Evolutionary conservation across 1,140 invertebrate genomes (phyloP).

Genomic region (Hylaeus anthracinus): DNA sequence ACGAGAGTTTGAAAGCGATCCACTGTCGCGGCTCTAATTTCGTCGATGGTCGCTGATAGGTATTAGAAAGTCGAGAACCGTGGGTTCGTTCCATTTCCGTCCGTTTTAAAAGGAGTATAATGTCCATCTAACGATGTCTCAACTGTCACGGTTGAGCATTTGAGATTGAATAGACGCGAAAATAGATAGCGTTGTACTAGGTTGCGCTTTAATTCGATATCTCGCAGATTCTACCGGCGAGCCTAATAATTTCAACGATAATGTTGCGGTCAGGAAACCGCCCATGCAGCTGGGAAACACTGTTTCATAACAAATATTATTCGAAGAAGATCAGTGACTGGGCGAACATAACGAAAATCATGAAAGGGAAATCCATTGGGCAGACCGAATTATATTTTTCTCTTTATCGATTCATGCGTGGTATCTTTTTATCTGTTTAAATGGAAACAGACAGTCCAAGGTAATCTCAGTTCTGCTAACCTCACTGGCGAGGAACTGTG

Average conservation of each 20-base stretch:
- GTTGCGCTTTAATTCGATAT: background rate
- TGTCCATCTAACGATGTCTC: no score
- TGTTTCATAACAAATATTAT: constrained; percentile 50
- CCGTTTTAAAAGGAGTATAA: no score
- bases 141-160: no score
- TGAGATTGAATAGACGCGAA: background rate
- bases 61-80: no score
- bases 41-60: no score
- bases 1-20: no score
- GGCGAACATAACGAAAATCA: constrained; percentile 46
- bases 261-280: constrained; percentile 24
- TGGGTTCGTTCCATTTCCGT: no score
- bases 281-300: constrained; percentile 28
- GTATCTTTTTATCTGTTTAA: constrained; percentile 52
- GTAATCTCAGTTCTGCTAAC: no score
- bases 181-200: background rate
- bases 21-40: no score
- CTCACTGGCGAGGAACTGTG: no score
- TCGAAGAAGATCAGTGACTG: background rate
- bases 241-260: constrained; percentile 41
- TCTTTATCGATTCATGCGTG: constrained; percentile 24
- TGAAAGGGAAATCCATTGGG: constrained; percentile 21
- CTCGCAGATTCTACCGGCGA: background rate
- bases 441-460: background rate
- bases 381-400: constrained; percentile 30